phyloP scores from a whole-genome alignment of 2,888 invertebrate species.

The Acrocyrtus sp. region DNA sequence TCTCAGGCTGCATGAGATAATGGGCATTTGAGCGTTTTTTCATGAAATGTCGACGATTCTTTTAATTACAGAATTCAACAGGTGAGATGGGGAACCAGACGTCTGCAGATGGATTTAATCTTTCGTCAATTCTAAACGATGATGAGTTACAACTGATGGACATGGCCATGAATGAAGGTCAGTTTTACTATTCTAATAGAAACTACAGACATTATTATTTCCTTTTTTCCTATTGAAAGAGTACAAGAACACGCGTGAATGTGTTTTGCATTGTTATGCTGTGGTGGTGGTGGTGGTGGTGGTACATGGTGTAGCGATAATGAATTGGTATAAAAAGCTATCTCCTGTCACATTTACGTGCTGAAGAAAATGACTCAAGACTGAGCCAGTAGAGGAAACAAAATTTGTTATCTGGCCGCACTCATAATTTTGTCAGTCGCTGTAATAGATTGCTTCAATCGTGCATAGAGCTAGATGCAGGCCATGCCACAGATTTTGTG shows the following conservation, averaged over 20 bases:
- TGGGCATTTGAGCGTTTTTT: neutral
- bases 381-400: too few relatives aligned
- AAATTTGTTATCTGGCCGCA: too few relatives aligned
- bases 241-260: constrained; percentile 36
- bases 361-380: constrained; percentile 39
- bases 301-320: constrained; percentile 10
- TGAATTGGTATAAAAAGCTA: constrained; percentile 34
- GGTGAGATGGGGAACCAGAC: constrained; percentile 76
- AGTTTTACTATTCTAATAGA: constrained; percentile 65
- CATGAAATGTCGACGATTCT: constrained; percentile 5
- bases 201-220: constrained; percentile 34
- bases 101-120: constrained; percentile 75
- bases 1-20: neutral
- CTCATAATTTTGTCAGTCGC: too few relatives aligned
- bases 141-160: constrained; percentile 92
- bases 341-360: constrained; percentile 29
- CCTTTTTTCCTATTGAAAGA: constrained; percentile 21
- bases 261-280: constrained; percentile 18
- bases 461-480: too few relatives aligned
- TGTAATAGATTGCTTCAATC: too few relatives aligned
- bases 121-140: constrained; percentile 88
- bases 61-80: constrained; percentile 70
- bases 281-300: neutral
- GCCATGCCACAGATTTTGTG: too few relatives aligned
- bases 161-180: constrained; percentile 90